Conservation (phyloP, 1,140 invertebrate genomes). For the Hylyphantes graminicola region DNA sequence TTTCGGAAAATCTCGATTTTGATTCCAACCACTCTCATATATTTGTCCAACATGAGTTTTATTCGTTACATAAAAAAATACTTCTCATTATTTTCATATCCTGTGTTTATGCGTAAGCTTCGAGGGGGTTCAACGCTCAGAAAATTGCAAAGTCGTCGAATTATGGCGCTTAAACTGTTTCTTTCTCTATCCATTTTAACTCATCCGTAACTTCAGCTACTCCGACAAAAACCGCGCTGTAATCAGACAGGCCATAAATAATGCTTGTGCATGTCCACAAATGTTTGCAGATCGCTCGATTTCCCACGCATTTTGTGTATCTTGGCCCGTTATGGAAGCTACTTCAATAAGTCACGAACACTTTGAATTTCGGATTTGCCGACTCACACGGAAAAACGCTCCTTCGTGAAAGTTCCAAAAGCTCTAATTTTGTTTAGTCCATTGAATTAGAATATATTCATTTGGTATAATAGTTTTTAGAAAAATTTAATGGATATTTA, state of each 20-base stretch:
- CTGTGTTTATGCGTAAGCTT: too few species aligned
- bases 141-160: too few species aligned
- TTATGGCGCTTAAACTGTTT: background rate
- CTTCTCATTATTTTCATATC: too few species aligned
- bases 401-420: too few species aligned
- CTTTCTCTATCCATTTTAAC: background rate
- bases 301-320: constrained; percentile 7
- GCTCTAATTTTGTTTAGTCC: too few species aligned
- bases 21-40: too few species aligned
- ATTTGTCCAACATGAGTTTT: too few species aligned
- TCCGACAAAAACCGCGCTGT: background rate
- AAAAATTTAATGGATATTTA: background rate
- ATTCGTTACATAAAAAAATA: too few species aligned
- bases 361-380: background rate
- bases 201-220: constrained; percentile 17
- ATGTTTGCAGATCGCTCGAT: constrained; percentile 6
- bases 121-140: too few species aligned
- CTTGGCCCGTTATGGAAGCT: constrained; percentile 23
- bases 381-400: background rate
- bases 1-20: too few species aligned
- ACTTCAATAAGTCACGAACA: constrained; percentile 11
- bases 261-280: constrained; percentile 4
- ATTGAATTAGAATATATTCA: background rate
- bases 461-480: background rate
- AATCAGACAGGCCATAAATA: constrained; percentile 26